Evolutionary conservation across 1,140 invertebrate species (phyloP).

Genomic region (Cylas formicarius): DNA sequence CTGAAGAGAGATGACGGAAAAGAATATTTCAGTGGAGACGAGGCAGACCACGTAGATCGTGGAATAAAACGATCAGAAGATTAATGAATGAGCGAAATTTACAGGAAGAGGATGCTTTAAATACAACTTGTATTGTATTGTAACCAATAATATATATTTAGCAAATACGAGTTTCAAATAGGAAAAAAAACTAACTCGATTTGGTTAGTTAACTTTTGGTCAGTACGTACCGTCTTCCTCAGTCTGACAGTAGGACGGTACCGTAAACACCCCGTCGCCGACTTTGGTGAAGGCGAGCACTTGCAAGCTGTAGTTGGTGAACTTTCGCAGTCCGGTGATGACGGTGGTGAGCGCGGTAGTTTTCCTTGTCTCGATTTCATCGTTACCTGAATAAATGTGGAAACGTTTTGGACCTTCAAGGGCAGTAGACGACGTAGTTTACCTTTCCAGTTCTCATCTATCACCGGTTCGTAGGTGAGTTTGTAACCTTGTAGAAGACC

Average conservation of each 20-base stretch:
- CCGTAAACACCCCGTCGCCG: conserved; percentile 67
- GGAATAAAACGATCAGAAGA: too few species aligned
- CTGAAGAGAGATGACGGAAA: too few species aligned
- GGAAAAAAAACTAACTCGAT: conserved; percentile 1
- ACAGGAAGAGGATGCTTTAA: too few species aligned
- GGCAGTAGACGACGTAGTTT: conserved; percentile 16
- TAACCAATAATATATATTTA: too few species aligned
- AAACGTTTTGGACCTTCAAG: not conserved
- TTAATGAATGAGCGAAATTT: too few species aligned
- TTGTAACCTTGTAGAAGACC: conserved; percentile 80
- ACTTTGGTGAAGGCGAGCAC: conserved; percentile 74
- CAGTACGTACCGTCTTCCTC: conserved; percentile 74
- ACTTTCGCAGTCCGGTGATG: conserved; percentile 62
- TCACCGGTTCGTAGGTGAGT: conserved; percentile 60
- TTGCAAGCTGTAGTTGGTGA: conserved; percentile 81
- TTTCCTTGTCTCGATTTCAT: conserved; percentile 60
- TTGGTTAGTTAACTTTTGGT: too few species aligned
- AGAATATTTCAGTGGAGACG: too few species aligned
- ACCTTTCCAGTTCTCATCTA: conserved; percentile 51
- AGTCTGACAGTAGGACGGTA: conserved; percentile 67
- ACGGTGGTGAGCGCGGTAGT: conserved; percentile 61
- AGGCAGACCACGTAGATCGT: too few species aligned
- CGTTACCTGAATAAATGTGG: conserved; percentile 38
- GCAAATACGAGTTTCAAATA: too few species aligned
- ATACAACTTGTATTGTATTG: too few species aligned